Evolutionary conservation across 2,888 invertebrate species (phyloP), one percentile per base, ranked within the genome.

Genomic region (Furcula furcula): DNA sequence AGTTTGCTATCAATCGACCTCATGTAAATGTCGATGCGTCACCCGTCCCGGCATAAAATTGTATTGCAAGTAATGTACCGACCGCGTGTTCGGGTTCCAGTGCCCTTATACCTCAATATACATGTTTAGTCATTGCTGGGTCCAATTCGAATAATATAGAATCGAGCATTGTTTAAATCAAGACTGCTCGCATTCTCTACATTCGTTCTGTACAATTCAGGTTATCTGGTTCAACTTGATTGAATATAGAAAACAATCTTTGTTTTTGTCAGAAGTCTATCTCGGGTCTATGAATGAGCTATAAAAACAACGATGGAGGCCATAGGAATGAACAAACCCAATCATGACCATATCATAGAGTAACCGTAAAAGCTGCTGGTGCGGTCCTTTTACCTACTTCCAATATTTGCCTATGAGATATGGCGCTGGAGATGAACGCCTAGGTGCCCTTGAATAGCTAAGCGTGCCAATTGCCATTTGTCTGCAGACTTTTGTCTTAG

Each of bases 81-180:
- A n/a, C n/a, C n/a, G n/a, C n/a, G 69, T 68, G 70, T 75, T 71
- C 75, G 69, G 70, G 70, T 75, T 66, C 48, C 51, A 64, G 51
- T 68, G 64, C 57, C 63, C 60, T 67, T 65, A n/a, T n/a, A 63
- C 52, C 45, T 44, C 45, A 53, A 42, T 61, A 60, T 60, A n/a
- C n/a, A 61, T 63, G 61, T 71, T 65, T 71, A 67, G 69, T 71
- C 66, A 76, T 65, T 66, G 57, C 43, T 49, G 48, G 55, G 33
- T 34, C 43, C 36, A 18, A 56, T 60, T 66, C 52, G 33, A 61
- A 63, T n/a, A n/a, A n/a, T 59, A 58, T 38, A 46, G 7, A 23
- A 7, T 23, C 12, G 37, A 27, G 18, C 27, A 30, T 29, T 39
- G 36, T 31, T n/a, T 29, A 32, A 31, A 29, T 42, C 22, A 26